Percentiles rank a stretch among this genome's conserved stretches.
Conservation (phyloP, 2,797 vertebrate species). For the Thalassophryne amazonica region DNA sequence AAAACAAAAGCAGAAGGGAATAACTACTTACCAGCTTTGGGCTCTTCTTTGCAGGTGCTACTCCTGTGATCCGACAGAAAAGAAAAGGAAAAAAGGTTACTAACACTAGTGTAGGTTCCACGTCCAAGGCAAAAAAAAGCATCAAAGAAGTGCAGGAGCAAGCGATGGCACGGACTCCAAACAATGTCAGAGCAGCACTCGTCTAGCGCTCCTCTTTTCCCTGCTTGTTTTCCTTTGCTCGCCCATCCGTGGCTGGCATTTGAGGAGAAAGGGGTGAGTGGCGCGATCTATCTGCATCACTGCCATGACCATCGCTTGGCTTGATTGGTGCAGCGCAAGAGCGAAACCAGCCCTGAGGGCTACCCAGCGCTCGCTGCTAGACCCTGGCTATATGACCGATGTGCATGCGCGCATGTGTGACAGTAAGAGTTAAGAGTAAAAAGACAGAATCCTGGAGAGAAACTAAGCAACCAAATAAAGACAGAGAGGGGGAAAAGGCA, state of each 20-base stretch:
- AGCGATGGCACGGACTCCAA: slow-evolving; percentile 62
- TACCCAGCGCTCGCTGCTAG: slow-evolving; percentile 74
- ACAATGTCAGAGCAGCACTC: slow-evolving; percentile 51
- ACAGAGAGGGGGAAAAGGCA: slow-evolving; percentile 7
- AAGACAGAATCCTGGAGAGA: slow-evolving; percentile 54
- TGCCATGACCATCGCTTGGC: slow-evolving; percentile 70
- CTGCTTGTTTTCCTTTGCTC: slow-evolving; percentile 48
- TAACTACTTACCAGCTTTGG: slow-evolving; percentile 94
- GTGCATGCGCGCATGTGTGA: slow-evolving; percentile 7
- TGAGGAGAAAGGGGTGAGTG: slow-evolving; percentile 37
- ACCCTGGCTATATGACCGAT: slow-evolving; percentile 48
- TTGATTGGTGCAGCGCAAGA: slow-evolving; percentile 83
- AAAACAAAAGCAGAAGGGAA: background rate
- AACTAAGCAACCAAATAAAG: slow-evolving; percentile 43
- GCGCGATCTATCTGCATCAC: slow-evolving; percentile 86
- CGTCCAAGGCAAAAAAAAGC: slow-evolving; percentile 61
- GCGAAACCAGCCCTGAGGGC: slow-evolving; percentile 72
- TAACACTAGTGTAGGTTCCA: slow-evolving; percentile 70
- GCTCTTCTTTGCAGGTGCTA: slow-evolving; percentile 97
- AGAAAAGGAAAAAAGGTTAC: slow-evolving; percentile 70
- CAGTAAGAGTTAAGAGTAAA: slow-evolving; percentile 41
- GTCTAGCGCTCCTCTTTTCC: slow-evolving; percentile 56
- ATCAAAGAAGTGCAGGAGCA: background rate
- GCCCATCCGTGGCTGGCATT: slow-evolving; percentile 46
- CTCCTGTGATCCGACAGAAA: slow-evolving; percentile 82